Percentiles rank a stretch among this genome's conserved stretches.
Evolutionary conservation across 2,113 vertebrate species (phyloP).

Genomic region (Syngnathus typhle): DNA sequence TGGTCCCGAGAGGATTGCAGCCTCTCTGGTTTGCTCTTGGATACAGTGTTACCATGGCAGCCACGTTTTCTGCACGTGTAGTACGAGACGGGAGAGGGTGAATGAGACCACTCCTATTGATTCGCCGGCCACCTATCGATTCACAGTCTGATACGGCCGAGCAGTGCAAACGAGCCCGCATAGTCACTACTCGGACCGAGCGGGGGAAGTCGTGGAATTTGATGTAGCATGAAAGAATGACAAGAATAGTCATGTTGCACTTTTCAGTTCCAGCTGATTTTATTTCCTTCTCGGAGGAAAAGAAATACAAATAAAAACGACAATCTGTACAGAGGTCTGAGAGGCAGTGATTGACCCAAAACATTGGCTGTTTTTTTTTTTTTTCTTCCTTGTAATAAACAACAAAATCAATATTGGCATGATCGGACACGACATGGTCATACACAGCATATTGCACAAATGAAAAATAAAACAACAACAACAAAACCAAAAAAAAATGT

Average conservation of each 20-base stretch:
- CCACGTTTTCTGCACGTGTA: constrained; percentile 64
- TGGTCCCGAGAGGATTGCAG: constrained; percentile 45
- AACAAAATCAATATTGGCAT: constrained; percentile 81
- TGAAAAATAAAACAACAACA: constrained; percentile 71
- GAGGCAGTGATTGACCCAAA: constrained; percentile 98
- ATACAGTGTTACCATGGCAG: constrained; percentile 71
- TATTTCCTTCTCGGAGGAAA: constrained; percentile 97
- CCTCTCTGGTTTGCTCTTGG: constrained; percentile 49
- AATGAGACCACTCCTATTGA: constrained; percentile 54
- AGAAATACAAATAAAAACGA: constrained; percentile 67
- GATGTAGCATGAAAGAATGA: background rate
- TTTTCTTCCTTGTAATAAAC: constrained; percentile 68
- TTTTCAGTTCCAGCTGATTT: constrained; percentile 99
- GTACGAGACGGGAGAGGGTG: constrained; percentile 39
- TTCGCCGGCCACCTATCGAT: constrained; percentile 45
- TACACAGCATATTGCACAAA: constrained; percentile 99
- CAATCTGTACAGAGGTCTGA: constrained; percentile 97
- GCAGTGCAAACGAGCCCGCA: constrained; percentile 27
- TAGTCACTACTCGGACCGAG: background rate
- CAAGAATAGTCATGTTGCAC: constrained; percentile 37
- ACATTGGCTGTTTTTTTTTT: constrained; percentile 83
- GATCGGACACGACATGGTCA: constrained; percentile 82
- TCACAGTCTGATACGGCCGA: constrained; percentile 36
- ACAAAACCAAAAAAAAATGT: constrained; percentile 36
- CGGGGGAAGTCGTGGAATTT: background rate